Evolutionary conservation across 2,888 invertebrate species (phyloP).

Genomic region (Leptinotarsa peninsularis): DNA sequence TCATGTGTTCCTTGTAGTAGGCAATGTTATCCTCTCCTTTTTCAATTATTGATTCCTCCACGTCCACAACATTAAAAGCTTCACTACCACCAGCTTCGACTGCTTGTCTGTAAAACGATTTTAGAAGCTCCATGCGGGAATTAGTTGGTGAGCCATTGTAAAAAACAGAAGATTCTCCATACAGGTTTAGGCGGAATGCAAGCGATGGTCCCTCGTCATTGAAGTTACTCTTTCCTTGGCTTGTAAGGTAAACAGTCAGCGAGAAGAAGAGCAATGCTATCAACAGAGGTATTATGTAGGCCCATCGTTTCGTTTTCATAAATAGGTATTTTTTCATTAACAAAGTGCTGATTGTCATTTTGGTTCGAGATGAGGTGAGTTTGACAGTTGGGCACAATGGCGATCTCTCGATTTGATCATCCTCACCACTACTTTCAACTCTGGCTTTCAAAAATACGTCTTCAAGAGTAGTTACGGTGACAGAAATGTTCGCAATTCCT

Average conservation of each 20-base stretch:
- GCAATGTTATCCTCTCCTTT: slow-evolving; percentile 63
- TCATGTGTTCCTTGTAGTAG: slow-evolving; percentile 65
- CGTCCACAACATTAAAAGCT: slow-evolving; percentile 44
- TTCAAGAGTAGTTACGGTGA: slow-evolving; percentile 90
- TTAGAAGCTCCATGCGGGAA: slow-evolving; percentile 39
- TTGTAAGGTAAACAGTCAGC: slow-evolving; percentile 45
- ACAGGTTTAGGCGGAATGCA: slow-evolving; percentile 59
- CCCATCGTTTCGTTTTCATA: slow-evolving; percentile 39
- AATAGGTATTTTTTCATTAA: slow-evolving; percentile 38
- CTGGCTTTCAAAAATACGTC: slow-evolving; percentile 85
- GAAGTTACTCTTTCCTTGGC: slow-evolving; percentile 23
- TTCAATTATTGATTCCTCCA: slow-evolving; percentile 61
- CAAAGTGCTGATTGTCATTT: slow-evolving; percentile 24
- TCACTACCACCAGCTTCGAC: slow-evolving; percentile 48
- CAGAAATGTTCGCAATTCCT: slow-evolving; percentile 81
- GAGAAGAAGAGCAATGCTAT: slow-evolving; percentile 45
- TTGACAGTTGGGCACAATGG: neutral
- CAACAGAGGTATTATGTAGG: slow-evolving; percentile 40
- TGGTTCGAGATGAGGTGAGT: neutral
- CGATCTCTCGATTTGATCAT: slow-evolving; percentile 15
- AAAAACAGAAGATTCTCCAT: slow-evolving; percentile 57
- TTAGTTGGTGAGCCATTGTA: slow-evolving; percentile 50
- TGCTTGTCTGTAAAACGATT: slow-evolving; percentile 47
- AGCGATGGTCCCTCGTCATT: slow-evolving; percentile 51
- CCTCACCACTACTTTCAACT: slow-evolving; percentile 20